These are phyloP conservation scores for Apogon talboti DNA, from an alignment of 2,797 vertebrate species.

Conservation along the genomic window DNA sequence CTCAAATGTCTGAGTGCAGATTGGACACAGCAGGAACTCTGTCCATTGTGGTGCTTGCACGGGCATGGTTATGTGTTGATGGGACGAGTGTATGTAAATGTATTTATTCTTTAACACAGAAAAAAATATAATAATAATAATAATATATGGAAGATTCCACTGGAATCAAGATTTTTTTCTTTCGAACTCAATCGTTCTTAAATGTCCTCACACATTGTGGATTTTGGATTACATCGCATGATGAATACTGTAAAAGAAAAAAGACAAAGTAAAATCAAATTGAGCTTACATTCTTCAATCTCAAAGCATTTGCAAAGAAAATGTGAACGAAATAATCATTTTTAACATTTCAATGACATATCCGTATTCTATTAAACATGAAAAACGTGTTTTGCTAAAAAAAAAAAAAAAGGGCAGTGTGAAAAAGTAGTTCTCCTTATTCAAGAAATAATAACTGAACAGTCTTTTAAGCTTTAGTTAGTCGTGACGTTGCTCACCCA, in stretches of 20 bases:
- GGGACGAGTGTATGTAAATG: slow-evolving; percentile 69
- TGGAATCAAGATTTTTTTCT: slow-evolving; percentile 93
- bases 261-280: slow-evolving; percentile 29
- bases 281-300: neutral
- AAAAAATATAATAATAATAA: slow-evolving; percentile 76
- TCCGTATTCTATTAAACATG: no score
- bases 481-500: neutral
- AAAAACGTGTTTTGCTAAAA: no score
- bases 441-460: neutral
- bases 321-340: no score
- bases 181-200: slow-evolving; percentile 85
- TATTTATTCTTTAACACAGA: slow-evolving; percentile 76
- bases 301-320: neutral
- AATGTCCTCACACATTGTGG: slow-evolving; percentile 86
- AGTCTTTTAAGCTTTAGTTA: neutral
- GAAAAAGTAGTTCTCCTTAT: slow-evolving; percentile 12
- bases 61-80: slow-evolving; percentile 93
- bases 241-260: slow-evolving; percentile 82
- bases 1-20: slow-evolving; percentile 99
- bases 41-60: slow-evolving; percentile 99
- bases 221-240: slow-evolving; percentile 85
- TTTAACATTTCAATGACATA: no score
- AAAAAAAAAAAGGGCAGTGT: no score
- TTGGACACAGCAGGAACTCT: slow-evolving; percentile 99
- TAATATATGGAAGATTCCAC: slow-evolving; percentile 94